Percentiles rank a stretch among this genome's conserved stretches.
Evolutionary conservation across 2,797 vertebrate genomes (phyloP).

Genomic region (Danio jaintianensis): DNA sequence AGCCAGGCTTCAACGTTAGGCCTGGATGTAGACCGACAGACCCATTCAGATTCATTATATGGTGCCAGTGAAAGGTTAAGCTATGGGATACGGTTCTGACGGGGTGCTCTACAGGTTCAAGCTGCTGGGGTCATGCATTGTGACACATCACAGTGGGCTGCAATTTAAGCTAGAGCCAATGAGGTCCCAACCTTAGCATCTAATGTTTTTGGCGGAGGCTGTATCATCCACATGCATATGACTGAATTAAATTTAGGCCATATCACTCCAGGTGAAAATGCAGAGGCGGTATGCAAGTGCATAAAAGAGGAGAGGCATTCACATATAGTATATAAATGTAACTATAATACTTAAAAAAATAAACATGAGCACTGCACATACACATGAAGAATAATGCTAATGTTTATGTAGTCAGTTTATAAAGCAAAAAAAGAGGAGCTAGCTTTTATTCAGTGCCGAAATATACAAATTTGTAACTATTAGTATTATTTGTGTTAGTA

Average conservation of each 20-base stretch:
- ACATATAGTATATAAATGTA: too few relatives aligned
- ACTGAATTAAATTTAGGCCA: conserved; percentile 18
- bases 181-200: conserved; percentile 8
- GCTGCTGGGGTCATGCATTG: conserved; percentile 23
- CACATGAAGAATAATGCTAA: too few relatives aligned
- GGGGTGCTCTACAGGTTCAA: conserved; percentile 27
- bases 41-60: conserved; percentile 43
- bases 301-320: neutral
- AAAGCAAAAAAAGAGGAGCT: too few relatives aligned
- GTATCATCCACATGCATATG: conserved; percentile 4
- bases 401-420: too few relatives aligned
- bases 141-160: conserved; percentile 32
- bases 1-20: conserved; percentile 15
- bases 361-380: too few relatives aligned
- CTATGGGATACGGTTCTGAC: conserved; percentile 14
- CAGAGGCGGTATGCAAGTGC: neutral
- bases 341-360: too few relatives aligned
- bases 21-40: conserved; percentile 32
- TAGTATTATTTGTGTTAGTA: too few relatives aligned
- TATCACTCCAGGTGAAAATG: conserved; percentile 8
- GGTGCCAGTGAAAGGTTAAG: conserved; percentile 48
- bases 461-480: too few relatives aligned
- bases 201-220: conserved; percentile 15
- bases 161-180: conserved; percentile 22
- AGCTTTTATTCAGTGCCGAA: too few relatives aligned